phyloP scores from a whole-genome alignment of 2,797 vertebrate genomes.

The Merluccius polli region DNA sequence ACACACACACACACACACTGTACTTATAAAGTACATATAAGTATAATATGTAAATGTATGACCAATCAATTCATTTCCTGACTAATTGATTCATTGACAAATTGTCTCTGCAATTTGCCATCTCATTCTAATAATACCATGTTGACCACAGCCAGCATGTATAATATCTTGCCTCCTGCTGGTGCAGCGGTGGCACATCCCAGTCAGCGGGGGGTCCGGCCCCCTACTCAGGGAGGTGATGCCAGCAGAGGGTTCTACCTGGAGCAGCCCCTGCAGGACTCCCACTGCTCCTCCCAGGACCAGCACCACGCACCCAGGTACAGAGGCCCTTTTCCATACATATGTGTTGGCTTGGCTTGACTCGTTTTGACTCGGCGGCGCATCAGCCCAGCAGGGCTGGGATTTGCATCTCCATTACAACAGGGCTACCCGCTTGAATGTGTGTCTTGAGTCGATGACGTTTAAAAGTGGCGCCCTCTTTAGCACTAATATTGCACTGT shows the following conservation, averaged over 20 bases:
- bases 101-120: background rate
- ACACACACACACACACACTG: background rate
- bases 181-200: background rate
- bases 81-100: background rate
- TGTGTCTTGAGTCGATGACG: no score
- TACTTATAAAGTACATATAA: background rate
- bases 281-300: slow-evolving; percentile 30
- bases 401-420: no score
- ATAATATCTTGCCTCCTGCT: background rate
- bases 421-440: no score
- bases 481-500: no score
- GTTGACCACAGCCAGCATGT: background rate
- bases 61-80: background rate
- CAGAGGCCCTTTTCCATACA: no score
- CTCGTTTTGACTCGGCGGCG: no score
- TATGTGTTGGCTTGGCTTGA: no score
- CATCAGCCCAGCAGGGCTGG: no score
- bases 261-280: slow-evolving; percentile 57
- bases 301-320: slow-evolving; percentile 5
- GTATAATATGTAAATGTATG: background rate
- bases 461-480: no score
- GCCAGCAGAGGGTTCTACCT: slow-evolving; percentile 36
- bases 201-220: slow-evolving; percentile 31
- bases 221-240: slow-evolving; percentile 49
- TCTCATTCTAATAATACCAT: background rate